Conservation (phyloP, 2,113 vertebrate species). For the Butorides virescens region DNA sequence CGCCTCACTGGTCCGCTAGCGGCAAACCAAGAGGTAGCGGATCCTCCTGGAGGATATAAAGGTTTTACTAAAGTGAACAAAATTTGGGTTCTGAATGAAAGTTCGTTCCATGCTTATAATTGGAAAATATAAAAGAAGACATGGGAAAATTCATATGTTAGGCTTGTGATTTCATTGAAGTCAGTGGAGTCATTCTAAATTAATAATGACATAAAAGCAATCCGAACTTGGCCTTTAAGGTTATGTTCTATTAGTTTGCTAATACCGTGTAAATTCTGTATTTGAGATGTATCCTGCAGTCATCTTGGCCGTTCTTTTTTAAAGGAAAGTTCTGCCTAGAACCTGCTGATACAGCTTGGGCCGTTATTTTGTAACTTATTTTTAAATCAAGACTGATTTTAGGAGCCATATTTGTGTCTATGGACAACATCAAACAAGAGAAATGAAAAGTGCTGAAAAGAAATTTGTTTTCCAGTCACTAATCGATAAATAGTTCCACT, state of each 20-base stretch:
- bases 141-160: neutral
- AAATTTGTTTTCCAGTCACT: neutral
- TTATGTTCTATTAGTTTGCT: slow-evolving; percentile 16
- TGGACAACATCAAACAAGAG: neutral
- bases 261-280: neutral
- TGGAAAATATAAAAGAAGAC: neutral
- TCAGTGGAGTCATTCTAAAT: neutral
- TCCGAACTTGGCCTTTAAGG: neutral
- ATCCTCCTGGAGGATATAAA: neutral
- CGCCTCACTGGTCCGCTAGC: neutral
- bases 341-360: neutral
- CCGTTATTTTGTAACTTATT: neutral
- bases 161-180: neutral
- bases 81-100: slow-evolving; percentile 31
- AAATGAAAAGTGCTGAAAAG: neutral
- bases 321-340: neutral
- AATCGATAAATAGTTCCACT: neutral
- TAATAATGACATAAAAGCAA: slow-evolving; percentile 2
- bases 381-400: neutral
- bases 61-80: slow-evolving; percentile 6
- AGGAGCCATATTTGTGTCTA: neutral
- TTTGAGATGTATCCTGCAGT: neutral
- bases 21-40: neutral
- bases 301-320: neutral
- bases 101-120: neutral